Base-by-base conservation (phyloP, 2,113 vertebrate species). In the Larimichthys polyactis region DNA sequence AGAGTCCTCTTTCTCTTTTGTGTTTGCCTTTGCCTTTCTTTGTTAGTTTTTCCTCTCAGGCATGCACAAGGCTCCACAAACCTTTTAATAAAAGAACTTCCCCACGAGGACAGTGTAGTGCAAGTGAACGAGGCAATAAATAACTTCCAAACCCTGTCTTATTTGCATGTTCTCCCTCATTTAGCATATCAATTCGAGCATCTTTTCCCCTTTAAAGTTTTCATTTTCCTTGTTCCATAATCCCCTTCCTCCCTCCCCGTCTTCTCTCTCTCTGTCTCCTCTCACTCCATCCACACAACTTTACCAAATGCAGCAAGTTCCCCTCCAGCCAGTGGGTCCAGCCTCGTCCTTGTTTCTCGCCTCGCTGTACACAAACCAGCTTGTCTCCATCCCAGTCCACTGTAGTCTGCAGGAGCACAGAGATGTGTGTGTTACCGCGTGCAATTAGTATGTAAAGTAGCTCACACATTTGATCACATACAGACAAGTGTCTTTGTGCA, bases 241-340 rank as follows among this genome's bases (percentile, higher is more conserved):
- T 27, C 12, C 75, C 16, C 36, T 22, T 24, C 4, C 60, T 17
- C 11, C 11, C 22, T 8, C 27, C 27, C 27, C 2, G 27, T 27
- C 32, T 58, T 48, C n/a, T 7, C 22, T 8, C 32, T 58, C 52
- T 32, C 48, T 12, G 36, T 20, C 29, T 68, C 24, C 19, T 73
- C 64, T 51, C 24, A 11, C 27, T 32, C 27, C 29, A 17, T 40
- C 54, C 43, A 22, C 22, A 36, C 60, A 48, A 71, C 59, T 95
- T 96, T 89, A 99, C 98, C 97, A 97, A 91, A 81, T 98, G 95
- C 52, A 99, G 90, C 64, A 78, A 87, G 90, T 98, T 90, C 3
- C 95, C 96, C 54, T 98, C 96, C 75, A 97, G 85, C 97, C 96
- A 98, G 92, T 97, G 97, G 48, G 93, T 98, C 98, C 98, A 99